Conservation (phyloP, 2,888 invertebrate species). For the Cantharis rustica region DNA sequence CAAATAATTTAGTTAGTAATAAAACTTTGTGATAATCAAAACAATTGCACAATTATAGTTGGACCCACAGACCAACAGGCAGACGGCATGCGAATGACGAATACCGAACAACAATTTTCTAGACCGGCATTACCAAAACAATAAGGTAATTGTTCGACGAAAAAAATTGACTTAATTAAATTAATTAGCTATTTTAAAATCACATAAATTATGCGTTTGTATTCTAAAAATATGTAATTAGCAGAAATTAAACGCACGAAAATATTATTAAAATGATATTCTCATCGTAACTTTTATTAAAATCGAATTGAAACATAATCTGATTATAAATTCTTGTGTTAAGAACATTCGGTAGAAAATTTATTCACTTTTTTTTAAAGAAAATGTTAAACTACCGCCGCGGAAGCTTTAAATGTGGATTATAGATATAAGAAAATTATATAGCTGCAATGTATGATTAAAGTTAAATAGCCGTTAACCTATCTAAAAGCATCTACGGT, state of each 20-base stretch:
- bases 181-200: background rate
- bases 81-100: background rate
- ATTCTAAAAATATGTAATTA: background rate
- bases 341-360: background rate
- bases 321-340: background rate
- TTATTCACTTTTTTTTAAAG: background rate
- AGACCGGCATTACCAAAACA: background rate
- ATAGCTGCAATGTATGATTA: constrained; percentile 1
- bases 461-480: constrained; percentile 2
- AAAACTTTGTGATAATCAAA: background rate
- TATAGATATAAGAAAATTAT: constrained; percentile 4
- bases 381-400: background rate
- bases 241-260: background rate
- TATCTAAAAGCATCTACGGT: background rate
- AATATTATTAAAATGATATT: background rate
- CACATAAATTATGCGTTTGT: background rate
- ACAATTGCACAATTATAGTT: background rate
- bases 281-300: background rate
- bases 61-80: background rate
- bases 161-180: background rate
- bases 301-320: background rate
- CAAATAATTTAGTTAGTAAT: background rate
- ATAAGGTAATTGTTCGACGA: background rate
- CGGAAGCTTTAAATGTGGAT: constrained; percentile 1
- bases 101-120: background rate